Conservation (phyloP, 2,113 vertebrate species). For the Solea solea region DNA sequence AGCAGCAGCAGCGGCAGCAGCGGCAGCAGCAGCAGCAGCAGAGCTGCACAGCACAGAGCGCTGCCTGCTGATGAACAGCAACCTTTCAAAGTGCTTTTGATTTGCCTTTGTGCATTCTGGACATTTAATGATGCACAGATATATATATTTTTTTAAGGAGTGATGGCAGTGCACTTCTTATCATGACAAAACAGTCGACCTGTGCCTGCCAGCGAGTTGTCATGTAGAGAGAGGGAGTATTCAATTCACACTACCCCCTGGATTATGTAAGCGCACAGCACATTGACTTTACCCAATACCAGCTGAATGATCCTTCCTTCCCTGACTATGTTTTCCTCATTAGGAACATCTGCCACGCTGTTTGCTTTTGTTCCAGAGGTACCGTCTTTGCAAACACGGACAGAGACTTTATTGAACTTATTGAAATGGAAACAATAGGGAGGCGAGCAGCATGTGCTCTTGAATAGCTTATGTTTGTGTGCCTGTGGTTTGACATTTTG, state of each 20-base stretch:
- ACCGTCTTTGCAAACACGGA: slow-evolving; percentile 64
- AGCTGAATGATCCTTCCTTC: slow-evolving; percentile 51
- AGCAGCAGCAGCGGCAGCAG: slow-evolving; percentile 7
- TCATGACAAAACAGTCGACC: slow-evolving; percentile 25
- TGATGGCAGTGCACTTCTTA: background rate
- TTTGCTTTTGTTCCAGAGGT: slow-evolving; percentile 61
- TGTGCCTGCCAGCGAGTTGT: slow-evolving; percentile 28
- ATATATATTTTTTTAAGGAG: slow-evolving; percentile 10
- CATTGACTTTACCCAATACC: slow-evolving; percentile 41
- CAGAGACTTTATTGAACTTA: slow-evolving; percentile 44
- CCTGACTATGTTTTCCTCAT: slow-evolving; percentile 53
- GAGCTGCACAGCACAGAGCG: slow-evolving; percentile 42
- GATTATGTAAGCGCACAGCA: slow-evolving; percentile 69
- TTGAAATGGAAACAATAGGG: slow-evolving; percentile 55
- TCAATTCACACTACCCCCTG: slow-evolving; percentile 44
- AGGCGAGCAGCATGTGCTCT: slow-evolving; percentile 35
- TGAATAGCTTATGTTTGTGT: slow-evolving; percentile 35
- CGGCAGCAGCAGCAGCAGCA: slow-evolving; percentile 47
- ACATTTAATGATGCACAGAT: slow-evolving; percentile 10
- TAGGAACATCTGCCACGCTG: slow-evolving; percentile 67
- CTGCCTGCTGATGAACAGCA: slow-evolving; percentile 57
- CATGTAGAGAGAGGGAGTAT: slow-evolving; percentile 52
- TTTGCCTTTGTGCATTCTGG: slow-evolving; percentile 30
- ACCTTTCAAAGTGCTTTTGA: slow-evolving; percentile 42
- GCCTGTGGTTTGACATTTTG: slow-evolving; percentile 33